These are phyloP conservation scores for Kryptolebias marmoratus DNA, from an alignment of 2,113 vertebrate genomes.

Conservation along the genomic window DNA sequence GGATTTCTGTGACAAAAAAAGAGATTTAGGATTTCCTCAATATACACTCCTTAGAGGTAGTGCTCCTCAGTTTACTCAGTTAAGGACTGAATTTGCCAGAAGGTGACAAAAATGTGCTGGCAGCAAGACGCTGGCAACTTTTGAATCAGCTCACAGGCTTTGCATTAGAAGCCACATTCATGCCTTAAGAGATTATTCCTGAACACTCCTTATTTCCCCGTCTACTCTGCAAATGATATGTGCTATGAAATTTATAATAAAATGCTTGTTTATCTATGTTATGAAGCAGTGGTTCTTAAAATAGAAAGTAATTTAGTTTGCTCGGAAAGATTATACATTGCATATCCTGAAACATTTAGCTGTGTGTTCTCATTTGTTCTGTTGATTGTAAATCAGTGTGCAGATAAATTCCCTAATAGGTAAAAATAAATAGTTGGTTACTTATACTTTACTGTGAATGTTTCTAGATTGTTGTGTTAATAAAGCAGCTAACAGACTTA, in stretches of 20 bases:
- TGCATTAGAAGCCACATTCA: conserved; percentile 16
- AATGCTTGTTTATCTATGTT: conserved; percentile 40
- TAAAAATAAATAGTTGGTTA: background rate
- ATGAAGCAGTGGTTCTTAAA: conserved; percentile 28
- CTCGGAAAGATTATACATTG: background rate
- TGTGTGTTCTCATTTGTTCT: too few relatives aligned
- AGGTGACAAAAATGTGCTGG: conserved; percentile 37
- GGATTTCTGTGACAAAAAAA: conserved; percentile 36
- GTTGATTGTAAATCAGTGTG: too few relatives aligned
- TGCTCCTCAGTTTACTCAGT: conserved; percentile 9
- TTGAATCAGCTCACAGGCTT: conserved; percentile 46
- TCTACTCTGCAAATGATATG: conserved; percentile 24
- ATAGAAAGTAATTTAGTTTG: conserved; percentile 33
- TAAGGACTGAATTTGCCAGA: conserved; percentile 22
- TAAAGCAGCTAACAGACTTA: too few relatives aligned
- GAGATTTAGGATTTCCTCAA: conserved; percentile 25
- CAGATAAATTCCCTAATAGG: background rate
- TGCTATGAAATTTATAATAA: conserved; percentile 41
- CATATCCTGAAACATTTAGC: background rate
- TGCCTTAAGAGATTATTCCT: conserved; percentile 29
- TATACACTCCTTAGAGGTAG: too few relatives aligned
- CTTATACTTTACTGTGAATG: fast-evolving
- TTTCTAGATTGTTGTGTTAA: too few relatives aligned
- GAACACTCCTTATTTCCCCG: conserved; percentile 51
- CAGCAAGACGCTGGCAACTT: conserved; percentile 6